Conservation (phyloP, 2,797 vertebrate genomes). For the Potorous gilbertii region DNA sequence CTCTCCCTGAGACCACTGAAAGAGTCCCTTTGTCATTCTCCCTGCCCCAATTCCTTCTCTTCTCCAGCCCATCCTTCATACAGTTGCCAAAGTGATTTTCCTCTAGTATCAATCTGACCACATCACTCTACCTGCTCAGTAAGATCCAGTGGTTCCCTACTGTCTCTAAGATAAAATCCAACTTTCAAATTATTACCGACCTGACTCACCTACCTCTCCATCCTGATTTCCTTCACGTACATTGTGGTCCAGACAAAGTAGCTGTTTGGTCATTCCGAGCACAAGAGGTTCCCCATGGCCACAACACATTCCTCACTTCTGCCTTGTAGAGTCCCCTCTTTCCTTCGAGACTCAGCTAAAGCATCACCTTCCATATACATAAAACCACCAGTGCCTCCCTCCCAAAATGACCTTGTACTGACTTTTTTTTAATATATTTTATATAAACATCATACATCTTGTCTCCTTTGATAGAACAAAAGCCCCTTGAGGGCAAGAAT, state of each 20-base stretch:
- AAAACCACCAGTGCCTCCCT: background rate
- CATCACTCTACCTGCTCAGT: background rate
- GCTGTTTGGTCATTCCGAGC: background rate
- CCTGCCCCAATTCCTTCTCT: background rate
- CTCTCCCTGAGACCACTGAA: background rate
- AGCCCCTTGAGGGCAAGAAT: background rate
- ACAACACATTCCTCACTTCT: background rate
- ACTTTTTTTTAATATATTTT: background rate
- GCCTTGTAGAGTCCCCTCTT: background rate
- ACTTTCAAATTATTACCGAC: background rate
- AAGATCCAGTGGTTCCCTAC: background rate
- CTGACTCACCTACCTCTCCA: background rate
- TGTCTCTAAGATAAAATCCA: background rate
- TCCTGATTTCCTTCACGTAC: background rate
- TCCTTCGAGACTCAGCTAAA: background rate
- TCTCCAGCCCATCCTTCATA: background rate
- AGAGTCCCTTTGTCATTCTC: background rate
- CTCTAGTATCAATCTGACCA: background rate
- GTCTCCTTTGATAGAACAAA: background rate
- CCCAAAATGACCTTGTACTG: background rate
- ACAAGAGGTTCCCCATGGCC: background rate
- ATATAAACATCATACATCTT: background rate
- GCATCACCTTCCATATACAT: background rate
- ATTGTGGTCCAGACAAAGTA: background rate
- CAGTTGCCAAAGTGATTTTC: background rate